Base-by-base conservation (phyloP, 1,140 invertebrate genomes). In the Zaprionus kolodkinae region DNA sequence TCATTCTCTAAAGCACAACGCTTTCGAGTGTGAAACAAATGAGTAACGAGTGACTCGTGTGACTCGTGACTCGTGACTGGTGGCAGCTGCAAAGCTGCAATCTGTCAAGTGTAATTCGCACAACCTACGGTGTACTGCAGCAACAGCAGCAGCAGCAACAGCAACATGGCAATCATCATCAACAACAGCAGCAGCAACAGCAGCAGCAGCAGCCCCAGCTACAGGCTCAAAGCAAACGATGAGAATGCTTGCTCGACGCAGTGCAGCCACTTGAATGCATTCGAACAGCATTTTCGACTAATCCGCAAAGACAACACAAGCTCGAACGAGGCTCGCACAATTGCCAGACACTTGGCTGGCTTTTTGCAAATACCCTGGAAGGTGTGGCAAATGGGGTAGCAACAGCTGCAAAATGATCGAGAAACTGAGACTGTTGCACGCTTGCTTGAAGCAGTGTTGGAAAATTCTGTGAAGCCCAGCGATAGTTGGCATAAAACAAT, bases 291-390 rank as follows among this genome's bases (percentile, higher is more conserved):
- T 84, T 87, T 78, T 64, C 72, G 43, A 52, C 73, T 89, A 87
- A 87, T 87, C 84, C 80, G 73, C 84, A 87, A 89, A 88, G 84
- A 89, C 78, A 87, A 78, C 79, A 76, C 50, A 40, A 36, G 36
- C 79, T 73, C 50, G 48, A 36, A 45, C n/a, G 61, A 55, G 72
- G 36, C 54, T 38, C 66, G 48, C 72, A 71, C 56, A 62, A 33
- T 72, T 72, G 48, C 40, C 61, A 30, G 57, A 66, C 73, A 76
- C 76, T 79, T 67, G 76, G 72, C 67, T 66, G 72, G 76, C 66
- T 21, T 21, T 21, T 21, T 21, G 71, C 64, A 70, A 40, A 78
- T 74, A 65, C 38, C 35, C 64, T 66, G 21, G 43, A 55, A 50
- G 6, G 5, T 12, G 7, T 21, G 36, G 27, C 27, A 30, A 21